Conservation (phyloP, 2,888 invertebrate genomes). For the Cephus pulcher region DNA sequence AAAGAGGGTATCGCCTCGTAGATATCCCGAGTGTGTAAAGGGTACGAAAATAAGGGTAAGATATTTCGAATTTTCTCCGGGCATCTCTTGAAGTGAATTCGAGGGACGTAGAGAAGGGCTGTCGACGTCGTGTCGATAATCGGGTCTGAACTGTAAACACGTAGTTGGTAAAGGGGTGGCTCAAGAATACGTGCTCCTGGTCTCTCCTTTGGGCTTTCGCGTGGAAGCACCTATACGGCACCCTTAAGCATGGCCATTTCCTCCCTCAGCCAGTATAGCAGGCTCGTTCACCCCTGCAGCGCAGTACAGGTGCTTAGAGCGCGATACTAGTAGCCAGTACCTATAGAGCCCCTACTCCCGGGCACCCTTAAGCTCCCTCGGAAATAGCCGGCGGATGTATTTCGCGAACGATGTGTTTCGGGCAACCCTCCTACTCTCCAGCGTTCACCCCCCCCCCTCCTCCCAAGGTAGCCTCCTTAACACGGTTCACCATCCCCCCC, state of each 20-base stretch:
- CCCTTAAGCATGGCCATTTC: slow-evolving; percentile 10
- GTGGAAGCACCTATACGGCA: slow-evolving; percentile 1
- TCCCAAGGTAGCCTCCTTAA: background rate
- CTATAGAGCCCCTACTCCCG: background rate
- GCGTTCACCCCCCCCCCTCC: background rate
- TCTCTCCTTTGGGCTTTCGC: slow-evolving; percentile 8
- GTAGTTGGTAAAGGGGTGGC: slow-evolving; percentile 10
- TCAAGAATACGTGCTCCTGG: slow-evolving; percentile 7
- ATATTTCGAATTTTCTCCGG: background rate
- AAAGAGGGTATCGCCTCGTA: background rate
- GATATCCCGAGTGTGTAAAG: background rate
- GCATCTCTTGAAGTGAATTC: background rate
- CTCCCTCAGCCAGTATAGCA: background rate
- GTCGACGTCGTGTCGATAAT: slow-evolving; percentile 1
- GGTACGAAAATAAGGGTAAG: background rate
- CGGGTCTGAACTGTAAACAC: slow-evolving; percentile 32
- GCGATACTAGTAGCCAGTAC: background rate
- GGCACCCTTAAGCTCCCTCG: slow-evolving; percentile 5
- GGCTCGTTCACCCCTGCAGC: slow-evolving; percentile 1
- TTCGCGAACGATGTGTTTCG: slow-evolving; percentile 13
- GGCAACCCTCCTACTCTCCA: background rate
- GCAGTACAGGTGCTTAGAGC: slow-evolving; percentile 9
- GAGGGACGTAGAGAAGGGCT: background rate
- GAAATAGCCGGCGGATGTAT: slow-evolving; percentile 9
- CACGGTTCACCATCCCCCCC: background rate